Evolutionary conservation across 2,797 vertebrate species (phyloP).

Genomic region (Harpagifer antarcticus): DNA sequence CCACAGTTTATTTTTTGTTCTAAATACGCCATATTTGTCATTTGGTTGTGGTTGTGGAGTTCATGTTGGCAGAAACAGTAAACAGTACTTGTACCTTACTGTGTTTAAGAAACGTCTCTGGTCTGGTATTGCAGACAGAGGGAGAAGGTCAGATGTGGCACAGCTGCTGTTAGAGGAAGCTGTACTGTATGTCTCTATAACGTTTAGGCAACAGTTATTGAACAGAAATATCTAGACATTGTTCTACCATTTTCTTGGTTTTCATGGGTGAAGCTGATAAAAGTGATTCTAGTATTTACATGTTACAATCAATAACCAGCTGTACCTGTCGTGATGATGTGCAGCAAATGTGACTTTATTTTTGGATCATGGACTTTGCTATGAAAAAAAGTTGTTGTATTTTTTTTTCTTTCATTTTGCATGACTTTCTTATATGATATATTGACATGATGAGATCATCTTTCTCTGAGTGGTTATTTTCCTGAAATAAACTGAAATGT

Average conservation of each 20-base stretch:
- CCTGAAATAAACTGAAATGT: conserved; percentile 30
- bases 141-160: background rate
- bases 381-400: conserved; percentile 1
- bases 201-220: background rate
- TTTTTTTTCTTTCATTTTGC: conserved; percentile 9
- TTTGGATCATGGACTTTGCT: background rate
- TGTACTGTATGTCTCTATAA: background rate
- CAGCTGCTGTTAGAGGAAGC: background rate
- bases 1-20: background rate
- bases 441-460: conserved; percentile 13
- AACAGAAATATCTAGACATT: background rate
- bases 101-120: background rate
- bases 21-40: background rate
- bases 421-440: conserved; percentile 31
- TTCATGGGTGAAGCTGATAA: background rate
- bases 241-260: background rate
- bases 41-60: background rate
- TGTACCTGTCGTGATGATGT: background rate
- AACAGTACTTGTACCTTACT: background rate
- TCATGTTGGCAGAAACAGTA: background rate
- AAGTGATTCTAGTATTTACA: background rate
- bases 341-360: conserved; percentile 12
- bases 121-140: conserved; percentile 9
- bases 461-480: conserved; percentile 9
- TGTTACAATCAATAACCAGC: conserved; percentile 14